Base-by-base conservation (phyloP, 2,797 vertebrate genomes). In the Manis crassicaudata region DNA sequence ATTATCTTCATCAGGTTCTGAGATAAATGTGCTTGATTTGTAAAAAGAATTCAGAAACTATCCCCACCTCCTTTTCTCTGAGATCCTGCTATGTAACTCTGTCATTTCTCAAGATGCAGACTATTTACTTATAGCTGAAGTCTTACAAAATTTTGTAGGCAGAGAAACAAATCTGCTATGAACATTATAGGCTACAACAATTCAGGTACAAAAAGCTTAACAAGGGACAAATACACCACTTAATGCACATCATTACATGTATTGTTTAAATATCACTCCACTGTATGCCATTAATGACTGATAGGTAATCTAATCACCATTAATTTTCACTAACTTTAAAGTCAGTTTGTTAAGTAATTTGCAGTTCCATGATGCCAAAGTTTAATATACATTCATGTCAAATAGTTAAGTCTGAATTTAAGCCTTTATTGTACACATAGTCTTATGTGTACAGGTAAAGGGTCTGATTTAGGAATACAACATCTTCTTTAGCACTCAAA, bases 401-500 rank as follows among this genome's bases (percentile, higher is more conserved):
- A 56, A 72, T 50, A 9, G 16, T 77, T 77, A 91, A 56, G 12
- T 63, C 46, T 29, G 3, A 85, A 88, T 80, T 5, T 72, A 73
- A 96, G 63, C 5, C 6, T 85, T 84, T 75, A n/a, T 63, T 89
- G 14, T 73, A 77, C 3, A 82, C 8, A n/a, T 5, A 77, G 23
- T 54, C 56, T 94, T 80, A 46, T 46, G 46, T 46, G 46, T 46
- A 46, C 46, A 46, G 46, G 9, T 52, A 94, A 84, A 83, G 87
- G 50, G 83, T 9, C 12, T 76, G 52, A 58, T 90, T 93, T 95
- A 96, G 73, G 54, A 96, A 54, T 2, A 63, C 3, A 76, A 23
- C 35, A 58, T 86, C 32, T 88, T 95, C 52, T 67, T 12, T 73
- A 60, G 11, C 60, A 68, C 94, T 91, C 63, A 86, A 37, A 92